Evolutionary conservation across 1,140 invertebrate genomes (phyloP).

Genomic region (Aethina tumida): DNA sequence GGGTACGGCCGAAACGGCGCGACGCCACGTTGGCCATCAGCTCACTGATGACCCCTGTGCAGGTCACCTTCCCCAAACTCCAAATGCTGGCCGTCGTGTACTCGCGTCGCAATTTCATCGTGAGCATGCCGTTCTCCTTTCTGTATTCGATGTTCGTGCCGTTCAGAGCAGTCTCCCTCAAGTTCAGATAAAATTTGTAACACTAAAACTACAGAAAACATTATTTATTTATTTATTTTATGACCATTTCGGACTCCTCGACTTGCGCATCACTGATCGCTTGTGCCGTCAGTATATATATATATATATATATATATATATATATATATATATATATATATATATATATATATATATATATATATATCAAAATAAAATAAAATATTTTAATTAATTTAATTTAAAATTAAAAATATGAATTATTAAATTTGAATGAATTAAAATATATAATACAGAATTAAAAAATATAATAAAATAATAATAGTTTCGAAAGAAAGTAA

Average conservation of each 20-base stretch:
- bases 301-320: no score
- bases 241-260: conserved; percentile 68
- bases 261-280: conserved; percentile 33
- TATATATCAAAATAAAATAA: no score
- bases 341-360: no score
- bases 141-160: conserved; percentile 91
- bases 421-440: no score
- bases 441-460: no score
- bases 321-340: no score
- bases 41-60: conserved; percentile 91
- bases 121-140: conserved; percentile 91
- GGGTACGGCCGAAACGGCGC: conserved; percentile 74
- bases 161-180: conserved; percentile 84
- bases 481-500: no score
- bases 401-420: no score
- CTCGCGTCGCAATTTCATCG: conserved; percentile 89
- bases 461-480: no score
- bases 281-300: no score
- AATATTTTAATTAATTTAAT: no score
- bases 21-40: conserved; percentile 80
- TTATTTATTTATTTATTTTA: conserved; percentile 97
- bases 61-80: no score
- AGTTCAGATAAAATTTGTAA: conserved; percentile 89
- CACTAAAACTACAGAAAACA: conserved; percentile 95
- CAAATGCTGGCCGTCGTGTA: conserved; percentile 91